Evolutionary conservation across 2,888 invertebrate genomes (phyloP), one percentile per base, ranked within the genome.

Genomic region (Pristionchus arcanus): DNA sequence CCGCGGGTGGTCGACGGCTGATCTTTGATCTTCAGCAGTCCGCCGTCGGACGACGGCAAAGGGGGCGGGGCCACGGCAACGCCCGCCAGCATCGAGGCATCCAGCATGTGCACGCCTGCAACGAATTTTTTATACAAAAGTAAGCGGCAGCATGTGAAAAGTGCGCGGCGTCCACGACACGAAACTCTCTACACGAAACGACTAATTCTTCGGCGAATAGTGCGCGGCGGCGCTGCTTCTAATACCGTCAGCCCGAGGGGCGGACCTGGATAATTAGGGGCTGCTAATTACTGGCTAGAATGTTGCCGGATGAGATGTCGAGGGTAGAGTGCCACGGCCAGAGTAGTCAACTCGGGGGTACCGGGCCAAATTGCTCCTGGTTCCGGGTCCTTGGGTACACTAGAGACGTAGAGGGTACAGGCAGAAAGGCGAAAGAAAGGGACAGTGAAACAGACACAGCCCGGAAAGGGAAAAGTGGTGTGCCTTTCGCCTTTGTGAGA

Each of bases 101-200:
- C 81, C 81, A 81, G 81, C 81, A 81, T 81, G 81, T 81, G 81
- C 11, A 81, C 49, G 49, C 81, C 81, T 81, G 81, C 81, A 81
- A 74, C 15, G 28, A 81, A 25, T 7, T 25, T 25, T 34, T 77
- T 15, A 37, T 16, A 4, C 13, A 74, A 74, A 74, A 5, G 34
- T 74, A 37, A 37, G 74, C 74, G 74, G 37, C 37, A 37, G n/a
- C n/a, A 34, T 21, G 81, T n/a, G 81, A n/a, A 77, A 77, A 77
- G 77, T 77, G 77, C 77, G 77, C 77, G 77, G 77, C 77, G 13
- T 74, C 49, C 7, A n/a, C 49, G 49, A 28, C 49, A 49, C n/a
- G 16, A n/a, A 81, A 42, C 7, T 42, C 15, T 42, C 37, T 2
- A 42, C 74, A 77, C 2, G 31, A 77, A 77, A 16, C 42, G 21